Evolutionary conservation across 2,888 invertebrate genomes (phyloP).

Genomic region (Andrena minutula): DNA sequence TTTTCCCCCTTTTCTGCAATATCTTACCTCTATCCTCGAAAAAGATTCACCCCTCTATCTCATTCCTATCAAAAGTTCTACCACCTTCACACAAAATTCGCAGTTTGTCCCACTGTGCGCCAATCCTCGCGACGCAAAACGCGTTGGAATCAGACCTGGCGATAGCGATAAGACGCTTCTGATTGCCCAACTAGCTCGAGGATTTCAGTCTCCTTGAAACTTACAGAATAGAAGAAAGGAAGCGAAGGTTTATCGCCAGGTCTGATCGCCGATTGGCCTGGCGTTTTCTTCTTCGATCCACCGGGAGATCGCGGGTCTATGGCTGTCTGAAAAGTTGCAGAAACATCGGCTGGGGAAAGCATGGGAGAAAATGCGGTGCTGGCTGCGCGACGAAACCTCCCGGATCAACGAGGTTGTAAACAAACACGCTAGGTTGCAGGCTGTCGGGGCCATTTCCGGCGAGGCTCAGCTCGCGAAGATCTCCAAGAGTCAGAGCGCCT

Average conservation of each 20-base stretch:
- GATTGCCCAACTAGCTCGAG: too few relatives aligned
- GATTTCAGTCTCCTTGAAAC: too few relatives aligned
- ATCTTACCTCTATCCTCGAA: too few relatives aligned
- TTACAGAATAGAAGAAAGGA: too few relatives aligned
- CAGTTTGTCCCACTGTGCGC: too few relatives aligned
- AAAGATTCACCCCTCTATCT: too few relatives aligned
- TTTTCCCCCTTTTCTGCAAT: too few relatives aligned
- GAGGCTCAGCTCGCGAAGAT: conserved; percentile 30
- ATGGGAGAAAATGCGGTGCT: conserved; percentile 80
- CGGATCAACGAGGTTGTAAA: conserved; percentile 79
- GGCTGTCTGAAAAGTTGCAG: conserved; percentile 43
- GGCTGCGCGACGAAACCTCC: conserved; percentile 80
- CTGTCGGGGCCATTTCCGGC: conserved; percentile 73
- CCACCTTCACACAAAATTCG: too few relatives aligned
- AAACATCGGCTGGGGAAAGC: conserved; percentile 77
- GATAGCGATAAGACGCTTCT: conserved; percentile 7
- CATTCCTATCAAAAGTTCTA: too few relatives aligned
- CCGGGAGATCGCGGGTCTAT: neutral
- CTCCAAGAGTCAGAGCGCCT: conserved; percentile 67
- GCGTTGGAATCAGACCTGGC: neutral
- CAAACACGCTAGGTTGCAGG: conserved; percentile 79
- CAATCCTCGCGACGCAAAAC: neutral
- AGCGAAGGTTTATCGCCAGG: too few relatives aligned
- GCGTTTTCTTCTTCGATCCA: neutral
- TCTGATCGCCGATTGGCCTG: neutral